Evolutionary conservation across 2,888 invertebrate genomes (phyloP), one percentile per base, ranked within the genome.

Genomic region (Artemia sinica): DNA sequence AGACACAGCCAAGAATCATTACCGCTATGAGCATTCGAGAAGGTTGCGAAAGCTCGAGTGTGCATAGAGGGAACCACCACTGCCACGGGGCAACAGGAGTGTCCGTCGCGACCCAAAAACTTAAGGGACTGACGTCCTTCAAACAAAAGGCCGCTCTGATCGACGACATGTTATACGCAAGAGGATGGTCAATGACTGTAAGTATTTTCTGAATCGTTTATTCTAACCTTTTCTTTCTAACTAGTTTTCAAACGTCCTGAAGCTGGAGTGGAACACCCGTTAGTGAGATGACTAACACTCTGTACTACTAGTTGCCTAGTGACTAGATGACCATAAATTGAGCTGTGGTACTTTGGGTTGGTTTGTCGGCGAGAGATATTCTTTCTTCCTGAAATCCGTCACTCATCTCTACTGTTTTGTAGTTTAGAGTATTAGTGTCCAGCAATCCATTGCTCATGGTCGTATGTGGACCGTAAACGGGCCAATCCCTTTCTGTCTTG

Each of bases 351-450:
- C 52, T 51, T 51, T 51, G 52, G 52, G 52, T 51, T 11, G 52
- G 52, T 51, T 51, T 51, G 11, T 51, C n/a, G 11, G 11, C n/a
- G n/a, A n/a, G n/a, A n/a, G n/a, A n/a, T n/a, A n/a, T n/a, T n/a
- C n/a, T n/a, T n/a, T n/a, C n/a, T 51, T 51, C 52, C 52, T 51
- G 52, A 51, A 51, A 51, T 51, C 52, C 52, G 52, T 51, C 52
- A 51, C 52, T n/a, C 52, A 11, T 51, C 52, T 51, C 11, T 51
- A 11, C 52, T 51, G 52, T 51, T n/a, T 51, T n/a, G n/a, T n/a
- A n/a, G n/a, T n/a, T n/a, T n/a, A 51, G n/a, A 51, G 52, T 51
- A 11, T 51, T 51, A 51, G 52, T 51, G 52, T 51, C 52, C 11
- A 51, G 52, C 52, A 51, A 51, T 51, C 52, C 52, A 11, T n/a